Evolutionary conservation across 2,888 invertebrate genomes (phyloP), one percentile per base, ranked within the genome.

Genomic region (Tillus elongatus): DNA sequence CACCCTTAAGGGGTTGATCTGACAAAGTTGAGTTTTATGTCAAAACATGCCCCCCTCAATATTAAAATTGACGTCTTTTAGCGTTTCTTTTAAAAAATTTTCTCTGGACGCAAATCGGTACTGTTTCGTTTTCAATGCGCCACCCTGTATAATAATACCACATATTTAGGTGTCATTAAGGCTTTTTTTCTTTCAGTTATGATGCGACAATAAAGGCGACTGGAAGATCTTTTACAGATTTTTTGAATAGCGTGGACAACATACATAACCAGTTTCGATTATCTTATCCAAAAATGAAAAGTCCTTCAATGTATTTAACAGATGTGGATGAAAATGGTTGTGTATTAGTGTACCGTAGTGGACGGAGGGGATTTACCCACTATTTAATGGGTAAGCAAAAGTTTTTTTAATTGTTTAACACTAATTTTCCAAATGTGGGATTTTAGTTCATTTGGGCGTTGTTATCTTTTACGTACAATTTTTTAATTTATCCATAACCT

Each of bases 261-360:
- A 83, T 93, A 43, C 92, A 92, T 61, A 78, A 88, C 51, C 86
- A 88, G 53, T 91, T 92, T 79, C 72, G 88, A 39, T 88, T 90
- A 61, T 88, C 91, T 3, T 93, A 90, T 63, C 92, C 91, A 0
- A 85, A 86, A 64, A 89, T 95, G 87, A 84, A 86, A 54, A 88
- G 88, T 42, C 93, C 93, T 0, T 89, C 89, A 32, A 92, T 93
- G 83, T 89, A 89, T 62, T 74, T 92, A 44, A 84, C 86, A 0
- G 76, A 82, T 39, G 82, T 89, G 47, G 90, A 91, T 54, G 73
- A 77, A 27, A 74, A 82, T 33, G 93, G 90, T 0, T 88, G 90
- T 1, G 77, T 88, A 37, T 70, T 91, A 29, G 81, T 90, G 3
- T 93, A 93, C 60, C 75, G 90, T 44, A 90, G 90, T 51, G 76